phyloP scores from a whole-genome alignment of 1,140 invertebrate genomes.

The Aphaenogaster ashmeadi region DNA sequence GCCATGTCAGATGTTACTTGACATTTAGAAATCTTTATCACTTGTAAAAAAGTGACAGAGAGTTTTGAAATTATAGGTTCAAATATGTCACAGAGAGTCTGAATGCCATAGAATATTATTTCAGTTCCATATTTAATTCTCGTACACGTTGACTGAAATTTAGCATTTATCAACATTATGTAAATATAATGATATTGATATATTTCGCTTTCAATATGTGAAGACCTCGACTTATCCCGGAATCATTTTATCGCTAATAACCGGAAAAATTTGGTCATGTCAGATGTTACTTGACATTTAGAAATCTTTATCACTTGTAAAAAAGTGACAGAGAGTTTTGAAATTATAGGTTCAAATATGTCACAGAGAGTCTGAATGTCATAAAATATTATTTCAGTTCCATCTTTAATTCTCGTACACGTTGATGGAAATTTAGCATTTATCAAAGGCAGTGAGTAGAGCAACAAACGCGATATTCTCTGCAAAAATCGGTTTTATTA shows the following conservation, averaged over 20 bases:
- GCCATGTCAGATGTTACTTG: not conserved
- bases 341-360: conserved; percentile 5
- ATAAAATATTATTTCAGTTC: conserved; percentile 14
- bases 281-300: not conserved
- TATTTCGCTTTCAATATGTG: not conserved
- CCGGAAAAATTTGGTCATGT: not conserved
- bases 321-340: not conserved
- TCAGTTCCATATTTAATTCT: too few relatives aligned
- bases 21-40: not conserved
- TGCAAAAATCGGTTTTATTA: not conserved
- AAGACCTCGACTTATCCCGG: too few relatives aligned
- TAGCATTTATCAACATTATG: not conserved
- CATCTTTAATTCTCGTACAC: not conserved
- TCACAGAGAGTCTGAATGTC: not conserved
- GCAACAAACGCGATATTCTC: not conserved
- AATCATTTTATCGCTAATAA: not conserved
- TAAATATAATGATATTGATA: not conserved
- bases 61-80: not conserved
- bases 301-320: not conserved
- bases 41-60: not conserved
- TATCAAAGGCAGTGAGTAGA: not conserved
- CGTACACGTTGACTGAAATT: too few relatives aligned
- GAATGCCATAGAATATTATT: too few relatives aligned
- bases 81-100: not conserved
- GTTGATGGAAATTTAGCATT: not conserved